Evolutionary conservation across 2,113 vertebrate species (phyloP).

Genomic region (Leptodactylus fuscus): DNA sequence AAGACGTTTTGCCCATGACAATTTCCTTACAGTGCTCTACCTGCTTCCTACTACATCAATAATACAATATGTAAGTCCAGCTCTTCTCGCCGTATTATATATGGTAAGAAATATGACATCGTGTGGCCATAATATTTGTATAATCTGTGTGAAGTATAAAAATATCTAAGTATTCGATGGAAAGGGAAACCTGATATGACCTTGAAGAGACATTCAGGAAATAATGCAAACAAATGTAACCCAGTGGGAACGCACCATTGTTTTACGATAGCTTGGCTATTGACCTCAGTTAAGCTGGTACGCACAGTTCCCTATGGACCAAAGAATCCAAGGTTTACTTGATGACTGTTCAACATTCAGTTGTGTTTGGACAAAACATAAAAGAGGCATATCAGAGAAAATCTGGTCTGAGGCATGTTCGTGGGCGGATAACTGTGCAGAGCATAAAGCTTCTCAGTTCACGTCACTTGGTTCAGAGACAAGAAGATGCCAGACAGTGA

Average conservation of each 20-base stretch:
- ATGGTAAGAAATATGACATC: not conserved
- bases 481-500: not conserved
- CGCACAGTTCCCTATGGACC: not conserved
- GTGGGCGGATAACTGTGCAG: not conserved
- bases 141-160: not conserved
- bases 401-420: conserved; percentile 13
- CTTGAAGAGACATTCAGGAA: not conserved
- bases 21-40: too few relatives aligned
- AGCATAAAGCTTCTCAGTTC: not conserved
- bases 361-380: conserved; percentile 11
- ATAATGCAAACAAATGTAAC: not conserved
- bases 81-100: too few relatives aligned
- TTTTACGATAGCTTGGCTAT: not conserved
- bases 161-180: not conserved
- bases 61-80: too few relatives aligned
- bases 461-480: not conserved
- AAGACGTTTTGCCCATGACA: too few relatives aligned
- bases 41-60: too few relatives aligned
- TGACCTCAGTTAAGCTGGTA: not conserved
- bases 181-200: not conserved
- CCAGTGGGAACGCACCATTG: not conserved
- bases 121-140: too few relatives aligned
- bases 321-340: not conserved
- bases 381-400: conserved; percentile 5
- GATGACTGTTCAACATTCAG: not conserved